A percentile compares a stretch with the other conserved stretches of the same genome.
These are phyloP conservation scores for Pseudococcus viburni DNA, from an alignment of 2,888 invertebrate genomes.

Conservation along the genomic window DNA sequence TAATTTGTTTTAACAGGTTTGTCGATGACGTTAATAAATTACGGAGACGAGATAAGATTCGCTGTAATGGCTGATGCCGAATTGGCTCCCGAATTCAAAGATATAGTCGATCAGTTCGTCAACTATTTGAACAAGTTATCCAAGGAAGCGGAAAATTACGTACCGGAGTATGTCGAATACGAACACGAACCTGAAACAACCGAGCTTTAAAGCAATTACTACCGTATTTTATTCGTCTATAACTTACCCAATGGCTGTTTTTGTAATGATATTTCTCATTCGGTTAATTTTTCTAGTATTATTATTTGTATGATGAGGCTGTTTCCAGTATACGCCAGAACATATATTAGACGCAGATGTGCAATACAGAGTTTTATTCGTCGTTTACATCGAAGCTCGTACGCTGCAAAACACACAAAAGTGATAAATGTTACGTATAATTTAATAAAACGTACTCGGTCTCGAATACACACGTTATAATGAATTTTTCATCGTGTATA, in stretches of 20 bases:
- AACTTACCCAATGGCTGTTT: conserved; percentile 17
- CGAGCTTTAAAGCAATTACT: neutral
- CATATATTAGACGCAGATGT: neutral
- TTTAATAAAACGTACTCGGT: conserved; percentile 11
- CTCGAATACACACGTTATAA: neutral
- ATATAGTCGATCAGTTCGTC: conserved; percentile 72
- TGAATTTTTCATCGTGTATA: conserved; percentile 22
- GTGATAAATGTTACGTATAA: conserved; percentile 15
- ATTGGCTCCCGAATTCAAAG: conserved; percentile 78
- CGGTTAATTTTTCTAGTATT: conserved; percentile 14
- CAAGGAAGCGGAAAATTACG: conserved; percentile 67
- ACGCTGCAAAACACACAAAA: neutral
- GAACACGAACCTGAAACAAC: neutral
- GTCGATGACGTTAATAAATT: conserved; percentile 81
- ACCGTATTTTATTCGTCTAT: neutral
- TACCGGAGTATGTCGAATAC: neutral
- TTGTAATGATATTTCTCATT: neutral
- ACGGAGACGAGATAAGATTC: conserved; percentile 77
- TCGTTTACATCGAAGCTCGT: too few relatives aligned
- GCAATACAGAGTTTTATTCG: too few relatives aligned
- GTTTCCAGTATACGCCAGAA: neutral
- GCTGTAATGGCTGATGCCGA: conserved; percentile 82
- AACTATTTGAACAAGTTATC: conserved; percentile 69
- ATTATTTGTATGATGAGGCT: neutral
- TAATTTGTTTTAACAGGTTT: conserved; percentile 74